Conservation (phyloP, 2,113 vertebrate species). For the Dicrurus megarhynchus region DNA sequence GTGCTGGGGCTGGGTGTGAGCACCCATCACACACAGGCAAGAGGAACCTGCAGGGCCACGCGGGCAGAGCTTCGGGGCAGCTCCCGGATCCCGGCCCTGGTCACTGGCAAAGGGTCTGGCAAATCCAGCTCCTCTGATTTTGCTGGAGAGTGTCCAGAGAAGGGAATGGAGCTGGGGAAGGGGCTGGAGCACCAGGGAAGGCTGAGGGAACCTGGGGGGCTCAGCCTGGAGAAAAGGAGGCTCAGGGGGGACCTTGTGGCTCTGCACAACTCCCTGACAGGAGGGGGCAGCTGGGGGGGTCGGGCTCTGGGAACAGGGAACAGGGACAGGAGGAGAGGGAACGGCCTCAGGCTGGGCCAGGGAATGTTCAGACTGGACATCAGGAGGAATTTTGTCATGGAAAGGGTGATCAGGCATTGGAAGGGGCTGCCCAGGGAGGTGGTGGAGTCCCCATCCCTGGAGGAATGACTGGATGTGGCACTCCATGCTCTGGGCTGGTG, state of each 20-base stretch:
- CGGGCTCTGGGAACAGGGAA: neutral
- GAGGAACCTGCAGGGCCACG: neutral
- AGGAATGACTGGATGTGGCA: neutral
- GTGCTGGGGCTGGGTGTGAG: neutral
- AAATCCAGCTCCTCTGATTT: neutral
- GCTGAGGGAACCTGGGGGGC: neutral
- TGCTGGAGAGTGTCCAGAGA: neutral
- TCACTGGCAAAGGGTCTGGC: neutral
- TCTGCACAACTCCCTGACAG: neutral
- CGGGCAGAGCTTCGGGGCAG: rapidly evolving
- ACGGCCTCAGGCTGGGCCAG: rapidly evolving
- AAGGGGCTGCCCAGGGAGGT: neutral
- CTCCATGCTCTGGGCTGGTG: neutral
- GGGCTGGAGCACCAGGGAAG: neutral
- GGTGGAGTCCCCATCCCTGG: neutral
- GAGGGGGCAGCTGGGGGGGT: neutral
- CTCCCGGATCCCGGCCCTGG: neutral
- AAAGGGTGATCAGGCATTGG: neutral
- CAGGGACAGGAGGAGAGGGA: neutral
- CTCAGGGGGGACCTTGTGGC: neutral
- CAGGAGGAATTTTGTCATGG: neutral
- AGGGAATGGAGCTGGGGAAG: neutral
- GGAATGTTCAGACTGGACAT: rapidly evolving
- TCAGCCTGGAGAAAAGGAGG: neutral
- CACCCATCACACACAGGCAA: neutral